Evolutionary conservation across 2,888 invertebrate species (phyloP).

Genomic region (Tinea pellionella): DNA sequence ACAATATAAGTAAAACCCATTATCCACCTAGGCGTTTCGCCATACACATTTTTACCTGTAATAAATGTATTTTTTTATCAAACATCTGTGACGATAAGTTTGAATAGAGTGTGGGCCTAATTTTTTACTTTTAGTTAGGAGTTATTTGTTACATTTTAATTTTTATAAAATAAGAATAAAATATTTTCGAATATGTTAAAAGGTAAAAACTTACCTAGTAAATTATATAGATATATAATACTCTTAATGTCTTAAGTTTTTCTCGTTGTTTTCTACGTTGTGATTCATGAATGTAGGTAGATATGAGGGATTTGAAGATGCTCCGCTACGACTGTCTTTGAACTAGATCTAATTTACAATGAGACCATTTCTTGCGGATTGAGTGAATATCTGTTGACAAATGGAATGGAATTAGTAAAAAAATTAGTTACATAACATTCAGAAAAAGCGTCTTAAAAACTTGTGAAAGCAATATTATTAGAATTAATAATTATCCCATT

Average conservation of each 20-base stretch:
- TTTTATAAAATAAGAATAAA: too few relatives aligned
- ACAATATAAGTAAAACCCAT: too few relatives aligned
- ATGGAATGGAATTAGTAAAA: constrained; percentile 17
- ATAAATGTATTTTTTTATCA: too few relatives aligned
- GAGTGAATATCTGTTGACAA: constrained; percentile 36
- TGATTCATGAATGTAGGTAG: background rate
- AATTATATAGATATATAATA: background rate
- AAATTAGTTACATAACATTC: background rate
- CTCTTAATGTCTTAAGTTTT: background rate
- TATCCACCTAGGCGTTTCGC: too few relatives aligned
- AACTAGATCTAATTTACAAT: constrained; percentile 37
- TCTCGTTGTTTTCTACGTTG: background rate
- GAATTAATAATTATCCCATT: too few relatives aligned
- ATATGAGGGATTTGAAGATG: background rate
- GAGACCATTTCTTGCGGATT: constrained; percentile 36
- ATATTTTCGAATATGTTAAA: background rate
- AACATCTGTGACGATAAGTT: too few relatives aligned
- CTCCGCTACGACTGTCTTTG: constrained; percentile 27
- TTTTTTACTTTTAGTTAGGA: too few relatives aligned
- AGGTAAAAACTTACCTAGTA: background rate
- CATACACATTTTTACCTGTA: too few relatives aligned
- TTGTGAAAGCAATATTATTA: too few relatives aligned
- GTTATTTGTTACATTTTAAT: too few relatives aligned
- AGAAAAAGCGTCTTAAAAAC: too few relatives aligned
- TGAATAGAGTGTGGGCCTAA: too few relatives aligned